These are phyloP conservation scores for Hyla sarda DNA, from an alignment of 2,113 vertebrate genomes.

Conservation along the genomic window DNA sequence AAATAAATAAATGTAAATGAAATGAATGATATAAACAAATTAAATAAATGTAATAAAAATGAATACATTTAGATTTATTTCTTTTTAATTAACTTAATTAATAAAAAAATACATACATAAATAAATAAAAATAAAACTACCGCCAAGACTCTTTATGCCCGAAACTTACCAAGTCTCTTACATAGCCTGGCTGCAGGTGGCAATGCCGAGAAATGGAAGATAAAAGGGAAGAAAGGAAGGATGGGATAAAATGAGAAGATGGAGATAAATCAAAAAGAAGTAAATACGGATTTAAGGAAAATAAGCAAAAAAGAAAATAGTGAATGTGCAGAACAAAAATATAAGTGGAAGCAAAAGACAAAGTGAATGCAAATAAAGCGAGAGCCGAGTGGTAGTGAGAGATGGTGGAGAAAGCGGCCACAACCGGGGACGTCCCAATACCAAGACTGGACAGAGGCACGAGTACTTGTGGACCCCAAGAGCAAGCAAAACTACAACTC, in stretches of 20 bases:
- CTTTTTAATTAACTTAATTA: too few species aligned
- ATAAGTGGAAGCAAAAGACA: slow-evolving; percentile 65
- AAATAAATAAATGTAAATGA: too few species aligned
- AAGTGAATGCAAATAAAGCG: neutral
- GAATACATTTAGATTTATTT: too few species aligned
- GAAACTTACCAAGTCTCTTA: slow-evolving; percentile 99
- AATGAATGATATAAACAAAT: too few species aligned
- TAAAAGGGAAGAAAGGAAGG: neutral
- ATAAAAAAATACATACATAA: too few species aligned
- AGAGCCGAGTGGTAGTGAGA: neutral
- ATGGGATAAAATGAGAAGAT: slow-evolving; percentile 59
- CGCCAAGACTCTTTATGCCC: slow-evolving; percentile 49
- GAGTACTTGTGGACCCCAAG: too few species aligned
- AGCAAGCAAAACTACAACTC: too few species aligned
- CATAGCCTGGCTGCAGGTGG: slow-evolving; percentile 94
- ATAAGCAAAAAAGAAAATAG: slow-evolving; percentile 71
- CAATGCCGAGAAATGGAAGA: slow-evolving; percentile 74
- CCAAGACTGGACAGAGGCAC: too few species aligned
- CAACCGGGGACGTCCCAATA: too few species aligned
- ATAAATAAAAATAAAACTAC: too few species aligned
- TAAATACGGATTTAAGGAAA: slow-evolving; percentile 80
- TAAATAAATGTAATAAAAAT: too few species aligned
- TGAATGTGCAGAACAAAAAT: slow-evolving; percentile 71
- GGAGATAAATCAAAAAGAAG: slow-evolving; percentile 66
- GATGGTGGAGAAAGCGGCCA: neutral